Evolutionary conservation across 2,888 invertebrate genomes (phyloP).

Genomic region (Sepiola atlantica): DNA sequence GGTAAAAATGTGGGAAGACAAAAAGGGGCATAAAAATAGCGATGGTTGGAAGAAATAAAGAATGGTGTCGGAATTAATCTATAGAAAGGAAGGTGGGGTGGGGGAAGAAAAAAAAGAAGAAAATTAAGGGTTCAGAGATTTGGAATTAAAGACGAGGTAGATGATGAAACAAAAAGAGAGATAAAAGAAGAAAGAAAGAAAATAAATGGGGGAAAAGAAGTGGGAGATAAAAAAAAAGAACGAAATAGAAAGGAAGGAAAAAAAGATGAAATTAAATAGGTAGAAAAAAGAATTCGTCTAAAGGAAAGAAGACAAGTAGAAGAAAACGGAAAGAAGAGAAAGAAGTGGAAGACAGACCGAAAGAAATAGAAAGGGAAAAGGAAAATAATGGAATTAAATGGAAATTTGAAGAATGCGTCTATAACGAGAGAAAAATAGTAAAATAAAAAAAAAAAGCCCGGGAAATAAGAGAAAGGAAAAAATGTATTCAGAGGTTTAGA

Average conservation of each 20-base stretch:
- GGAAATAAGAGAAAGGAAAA: too few relatives aligned
- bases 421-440: neutral
- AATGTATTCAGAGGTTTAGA: neutral
- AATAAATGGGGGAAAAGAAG: too few relatives aligned
- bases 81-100: neutral
- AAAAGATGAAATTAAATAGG: neutral
- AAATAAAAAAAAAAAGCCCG: too few relatives aligned
- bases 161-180: rapidly evolving
- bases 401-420: neutral
- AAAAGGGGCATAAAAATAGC: neutral
- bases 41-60: neutral
- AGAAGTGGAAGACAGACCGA: too few relatives aligned
- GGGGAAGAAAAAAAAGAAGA: neutral
- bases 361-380: neutral
- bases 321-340: neutral
- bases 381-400: neutral
- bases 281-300: neutral
- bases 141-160: neutral
- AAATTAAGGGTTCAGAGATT: neutral
- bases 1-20: neutral
- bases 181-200: neutral
- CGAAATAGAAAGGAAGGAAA: neutral
- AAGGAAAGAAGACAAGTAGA: neutral
- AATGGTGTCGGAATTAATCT: neutral
- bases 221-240: neutral